phyloP scores from a whole-genome alignment of 1,140 invertebrate genomes.

The Schlechtendalia chinensis region DNA sequence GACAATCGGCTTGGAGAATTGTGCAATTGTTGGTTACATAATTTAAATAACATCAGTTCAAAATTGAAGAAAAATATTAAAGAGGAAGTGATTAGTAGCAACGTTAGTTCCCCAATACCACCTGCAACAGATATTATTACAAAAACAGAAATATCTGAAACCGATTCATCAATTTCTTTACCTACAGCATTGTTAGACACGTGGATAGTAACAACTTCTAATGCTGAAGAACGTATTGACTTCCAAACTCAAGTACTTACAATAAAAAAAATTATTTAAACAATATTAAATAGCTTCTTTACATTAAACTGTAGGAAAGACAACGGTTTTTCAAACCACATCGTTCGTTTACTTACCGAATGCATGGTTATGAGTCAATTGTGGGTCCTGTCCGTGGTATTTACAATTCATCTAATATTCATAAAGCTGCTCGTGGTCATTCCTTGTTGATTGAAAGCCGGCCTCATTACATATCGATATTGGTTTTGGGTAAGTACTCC shows the following conservation, averaged over 20 bases:
- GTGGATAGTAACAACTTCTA: slow-evolving; percentile 79
- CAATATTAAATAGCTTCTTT: slow-evolving; percentile 6
- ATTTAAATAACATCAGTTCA: slow-evolving; percentile 40
- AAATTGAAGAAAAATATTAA: slow-evolving; percentile 34
- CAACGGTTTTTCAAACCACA: slow-evolving; percentile 79
- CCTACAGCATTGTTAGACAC: slow-evolving; percentile 56
- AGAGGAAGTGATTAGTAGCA: slow-evolving; percentile 1
- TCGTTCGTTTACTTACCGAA: slow-evolving; percentile 78
- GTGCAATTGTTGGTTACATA: slow-evolving; percentile 68
- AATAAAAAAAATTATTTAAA: background rate
- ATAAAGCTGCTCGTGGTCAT: slow-evolving; percentile 69
- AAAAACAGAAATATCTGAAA: slow-evolving; percentile 22
- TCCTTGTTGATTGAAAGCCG: slow-evolving; percentile 77
- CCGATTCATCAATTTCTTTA: slow-evolving; percentile 57
- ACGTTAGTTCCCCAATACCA: background rate
- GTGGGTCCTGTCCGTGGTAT: slow-evolving; percentile 88
- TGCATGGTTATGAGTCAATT: slow-evolving; percentile 83
- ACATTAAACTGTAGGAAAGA: slow-evolving; percentile 60
- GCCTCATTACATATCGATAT: slow-evolving; percentile 87
- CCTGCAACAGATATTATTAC: slow-evolving; percentile 20
- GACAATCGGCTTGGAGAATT: slow-evolving; percentile 74
- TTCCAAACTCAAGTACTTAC: slow-evolving; percentile 72
- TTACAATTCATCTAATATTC: slow-evolving; percentile 59
- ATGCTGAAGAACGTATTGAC: slow-evolving; percentile 71
- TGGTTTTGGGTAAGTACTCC: slow-evolving; percentile 68